A percentile compares a stretch with the other conserved stretches of the same genome.
These are phyloP conservation scores for Ormyrus thymus DNA, from an alignment of 2,888 invertebrate species.

Conservation along the genomic window DNA sequence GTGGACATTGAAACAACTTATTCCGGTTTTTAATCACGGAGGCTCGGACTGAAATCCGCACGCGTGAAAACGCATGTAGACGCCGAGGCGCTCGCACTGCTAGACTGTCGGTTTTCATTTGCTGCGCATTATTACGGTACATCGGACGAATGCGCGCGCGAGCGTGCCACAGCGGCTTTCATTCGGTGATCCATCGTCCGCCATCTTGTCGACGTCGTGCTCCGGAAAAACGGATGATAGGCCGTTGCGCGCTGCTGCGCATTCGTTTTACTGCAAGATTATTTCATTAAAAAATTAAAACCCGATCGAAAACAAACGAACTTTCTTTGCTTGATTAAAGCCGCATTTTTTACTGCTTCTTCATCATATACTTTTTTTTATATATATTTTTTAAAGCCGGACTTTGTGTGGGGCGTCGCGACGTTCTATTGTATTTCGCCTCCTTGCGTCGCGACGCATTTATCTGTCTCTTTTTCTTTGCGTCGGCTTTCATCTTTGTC, in stretches of 20 bases:
- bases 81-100: slow-evolving; percentile 75
- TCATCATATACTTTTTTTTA: slow-evolving; percentile 19
- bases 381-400: slow-evolving; percentile 48
- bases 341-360: slow-evolving; percentile 62
- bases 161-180: slow-evolving; percentile 45
- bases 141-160: slow-evolving; percentile 69
- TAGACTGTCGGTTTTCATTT: slow-evolving; percentile 75
- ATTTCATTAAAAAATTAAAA: slow-evolving; percentile 76
- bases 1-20: slow-evolving; percentile 75
- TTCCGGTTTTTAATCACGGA: slow-evolving; percentile 76
- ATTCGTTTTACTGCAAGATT: slow-evolving; percentile 72
- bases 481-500: slow-evolving; percentile 42
- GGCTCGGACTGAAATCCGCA: slow-evolving; percentile 71
- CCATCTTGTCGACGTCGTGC: not conserved
- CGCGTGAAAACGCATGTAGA: slow-evolving; percentile 71
- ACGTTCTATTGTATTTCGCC: slow-evolving; percentile 11
- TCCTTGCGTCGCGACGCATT: slow-evolving; percentile 36
- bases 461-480: slow-evolving; percentile 21
- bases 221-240: not conserved
- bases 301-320: slow-evolving; percentile 73
- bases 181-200: not conserved
- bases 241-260: slow-evolving; percentile 56
- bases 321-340: slow-evolving; percentile 68
- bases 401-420: slow-evolving; percentile 41
- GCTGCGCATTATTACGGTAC: slow-evolving; percentile 74